phyloP scores from a whole-genome alignment of 2,113 vertebrate species.

The Daubentonia madagascariensis region DNA sequence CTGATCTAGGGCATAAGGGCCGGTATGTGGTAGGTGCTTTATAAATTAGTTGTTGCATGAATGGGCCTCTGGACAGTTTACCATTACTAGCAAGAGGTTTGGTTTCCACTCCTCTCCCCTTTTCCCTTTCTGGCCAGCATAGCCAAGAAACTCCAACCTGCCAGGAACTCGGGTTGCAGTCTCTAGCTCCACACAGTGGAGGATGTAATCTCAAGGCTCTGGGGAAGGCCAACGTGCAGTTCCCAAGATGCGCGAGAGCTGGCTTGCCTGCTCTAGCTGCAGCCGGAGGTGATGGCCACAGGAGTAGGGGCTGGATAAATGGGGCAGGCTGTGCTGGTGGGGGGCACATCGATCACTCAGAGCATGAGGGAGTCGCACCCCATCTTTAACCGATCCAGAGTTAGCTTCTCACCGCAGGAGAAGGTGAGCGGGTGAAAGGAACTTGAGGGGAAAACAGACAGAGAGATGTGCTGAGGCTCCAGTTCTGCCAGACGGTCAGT shows the following conservation, averaged over 20 bases:
- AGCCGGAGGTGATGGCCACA: not conserved
- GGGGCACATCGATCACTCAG: not conserved
- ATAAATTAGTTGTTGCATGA: not conserved
- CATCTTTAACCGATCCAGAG: constrained; percentile 78
- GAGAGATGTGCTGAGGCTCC: not conserved
- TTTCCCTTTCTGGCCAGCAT: not conserved
- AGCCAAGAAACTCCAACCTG: not conserved
- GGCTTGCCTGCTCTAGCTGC: not conserved
- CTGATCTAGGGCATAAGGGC: not conserved
- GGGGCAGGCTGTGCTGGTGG: not conserved
- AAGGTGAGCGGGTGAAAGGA: not conserved
- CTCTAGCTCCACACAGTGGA: not conserved
- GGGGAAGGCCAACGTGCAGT: not conserved
- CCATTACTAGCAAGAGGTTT: not conserved
- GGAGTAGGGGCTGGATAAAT: not conserved
- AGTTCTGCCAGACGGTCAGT: not conserved
- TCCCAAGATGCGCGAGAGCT: not conserved
- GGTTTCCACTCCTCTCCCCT: not conserved
- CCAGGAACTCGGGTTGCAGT: not conserved
- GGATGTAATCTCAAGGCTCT: not conserved
- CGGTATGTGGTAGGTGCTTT: not conserved
- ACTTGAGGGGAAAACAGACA: constrained; percentile 40
- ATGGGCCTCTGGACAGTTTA: not conserved
- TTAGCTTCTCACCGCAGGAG: constrained; percentile 69
- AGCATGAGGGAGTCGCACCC: constrained; percentile 34